Conservation (phyloP, 1,140 invertebrate species). For the Scaptomyza hsui region DNA sequence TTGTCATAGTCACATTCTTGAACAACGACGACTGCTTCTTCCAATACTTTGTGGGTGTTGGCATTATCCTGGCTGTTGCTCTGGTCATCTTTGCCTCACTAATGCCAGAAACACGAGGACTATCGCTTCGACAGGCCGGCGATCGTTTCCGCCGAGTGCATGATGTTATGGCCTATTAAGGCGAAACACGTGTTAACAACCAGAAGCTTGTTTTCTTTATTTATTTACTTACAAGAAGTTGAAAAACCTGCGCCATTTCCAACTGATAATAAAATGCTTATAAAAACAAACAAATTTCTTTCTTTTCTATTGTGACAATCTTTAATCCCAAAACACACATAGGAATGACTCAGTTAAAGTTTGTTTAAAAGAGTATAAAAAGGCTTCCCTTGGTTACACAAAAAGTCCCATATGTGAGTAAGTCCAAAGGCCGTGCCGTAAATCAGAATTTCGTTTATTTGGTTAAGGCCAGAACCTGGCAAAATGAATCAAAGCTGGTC, state of each 20-base stretch:
- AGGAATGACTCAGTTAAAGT: no score
- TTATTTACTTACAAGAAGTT: no score
- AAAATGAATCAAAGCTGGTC: conserved; percentile 1
- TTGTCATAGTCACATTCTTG: conserved; percentile 45
- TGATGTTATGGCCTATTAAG: conserved; percentile 34
- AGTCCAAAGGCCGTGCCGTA: background rate
- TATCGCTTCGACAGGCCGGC: conserved; percentile 42
- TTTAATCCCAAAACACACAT: background rate
- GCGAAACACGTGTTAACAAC: background rate
- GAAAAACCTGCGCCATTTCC: no score
- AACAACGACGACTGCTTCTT: conserved; percentile 8
- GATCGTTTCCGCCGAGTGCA: conserved; percentile 40
- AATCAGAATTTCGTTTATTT: background rate
- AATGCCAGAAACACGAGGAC: conserved; percentile 47
- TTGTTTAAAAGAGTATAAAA: background rate
- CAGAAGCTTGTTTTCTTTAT: no score
- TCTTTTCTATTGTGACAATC: no score
- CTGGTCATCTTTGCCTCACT: conserved; percentile 25
- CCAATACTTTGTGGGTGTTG: conserved; percentile 41
- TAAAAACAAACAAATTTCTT: no score
- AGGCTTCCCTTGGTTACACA: background rate
- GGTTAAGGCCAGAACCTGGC: background rate
- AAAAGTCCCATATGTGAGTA: background rate
- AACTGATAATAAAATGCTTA: no score
- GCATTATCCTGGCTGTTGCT: conserved; percentile 38